Percentiles rank a stretch among this genome's conserved stretches.
phyloP scores from a whole-genome alignment of 2,888 invertebrate species.

The Hylaea fasciaria region DNA sequence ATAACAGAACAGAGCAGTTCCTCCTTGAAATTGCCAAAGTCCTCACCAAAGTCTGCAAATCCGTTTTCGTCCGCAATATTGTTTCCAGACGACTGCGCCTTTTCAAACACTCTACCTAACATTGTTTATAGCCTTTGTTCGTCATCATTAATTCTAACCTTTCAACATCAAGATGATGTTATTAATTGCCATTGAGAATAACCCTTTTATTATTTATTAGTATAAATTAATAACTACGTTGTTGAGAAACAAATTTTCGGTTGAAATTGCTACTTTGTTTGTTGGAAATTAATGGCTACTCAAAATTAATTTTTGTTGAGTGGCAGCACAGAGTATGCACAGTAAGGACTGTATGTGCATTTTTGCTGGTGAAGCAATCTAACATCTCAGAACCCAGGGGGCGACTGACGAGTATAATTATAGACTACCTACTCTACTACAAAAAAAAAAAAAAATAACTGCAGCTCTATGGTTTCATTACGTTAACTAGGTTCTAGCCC shows the following conservation, averaged over 20 bases:
- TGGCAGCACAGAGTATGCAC: conserved; percentile 14
- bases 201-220: conserved; percentile 44
- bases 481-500: too few relatives aligned
- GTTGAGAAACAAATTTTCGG: conserved; percentile 44
- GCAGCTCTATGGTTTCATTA: too few relatives aligned
- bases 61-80: conserved; percentile 15
- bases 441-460: too few relatives aligned
- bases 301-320: conserved; percentile 46
- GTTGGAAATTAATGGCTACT: conserved; percentile 46
- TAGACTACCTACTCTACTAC: too few relatives aligned
- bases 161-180: conserved; percentile 38
- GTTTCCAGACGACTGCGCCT: conserved; percentile 12
- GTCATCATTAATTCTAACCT: conserved; percentile 42
- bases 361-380: not conserved
- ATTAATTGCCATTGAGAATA: conserved; percentile 42
- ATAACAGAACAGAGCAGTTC: too few relatives aligned
- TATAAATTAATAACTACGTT: conserved; percentile 43
- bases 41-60: conserved; percentile 15
- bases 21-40: conserved; percentile 1
- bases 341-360: conserved; percentile 5
- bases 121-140: conserved; percentile 35
- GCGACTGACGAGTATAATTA: too few relatives aligned
- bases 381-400: not conserved
- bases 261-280: conserved; percentile 44
- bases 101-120: conserved; percentile 26